phyloP scores from a whole-genome alignment of 2,888 invertebrate genomes.

The Willowsia nigromaculata region DNA sequence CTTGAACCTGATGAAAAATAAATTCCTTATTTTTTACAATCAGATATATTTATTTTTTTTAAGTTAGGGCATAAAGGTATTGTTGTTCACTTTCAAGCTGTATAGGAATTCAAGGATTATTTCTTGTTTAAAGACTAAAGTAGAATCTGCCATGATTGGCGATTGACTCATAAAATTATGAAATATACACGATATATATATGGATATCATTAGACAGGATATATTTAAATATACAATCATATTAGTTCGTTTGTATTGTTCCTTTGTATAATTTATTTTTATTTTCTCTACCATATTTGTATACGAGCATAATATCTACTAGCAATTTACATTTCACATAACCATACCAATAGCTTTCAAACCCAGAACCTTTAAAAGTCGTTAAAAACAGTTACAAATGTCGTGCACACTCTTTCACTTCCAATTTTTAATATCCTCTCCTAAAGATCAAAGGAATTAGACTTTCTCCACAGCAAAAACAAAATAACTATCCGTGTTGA shows the following conservation, averaged over 20 bases:
- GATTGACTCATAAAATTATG: neutral
- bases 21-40: neutral
- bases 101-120: neutral
- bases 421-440: constrained; percentile 11
- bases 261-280: neutral
- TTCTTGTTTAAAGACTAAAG: neutral
- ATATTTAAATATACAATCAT: neutral
- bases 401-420: constrained; percentile 3
- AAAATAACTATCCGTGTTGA: neutral
- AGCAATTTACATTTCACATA: neutral
- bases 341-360: neutral
- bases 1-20: neutral
- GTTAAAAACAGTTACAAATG: too few relatives aligned
- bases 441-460: neutral
- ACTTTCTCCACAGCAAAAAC: neutral
- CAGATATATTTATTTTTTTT: neutral
- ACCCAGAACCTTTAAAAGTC: neutral
- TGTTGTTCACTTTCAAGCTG: neutral
- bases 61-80: neutral
- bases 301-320: neutral
- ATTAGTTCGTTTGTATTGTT: neutral
- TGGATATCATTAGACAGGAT: neutral
- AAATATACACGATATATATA: neutral
- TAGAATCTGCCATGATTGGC: neutral
- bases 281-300: neutral